Base-by-base conservation (phyloP, 2,888 invertebrate genomes). In the Elysia crispata region DNA sequence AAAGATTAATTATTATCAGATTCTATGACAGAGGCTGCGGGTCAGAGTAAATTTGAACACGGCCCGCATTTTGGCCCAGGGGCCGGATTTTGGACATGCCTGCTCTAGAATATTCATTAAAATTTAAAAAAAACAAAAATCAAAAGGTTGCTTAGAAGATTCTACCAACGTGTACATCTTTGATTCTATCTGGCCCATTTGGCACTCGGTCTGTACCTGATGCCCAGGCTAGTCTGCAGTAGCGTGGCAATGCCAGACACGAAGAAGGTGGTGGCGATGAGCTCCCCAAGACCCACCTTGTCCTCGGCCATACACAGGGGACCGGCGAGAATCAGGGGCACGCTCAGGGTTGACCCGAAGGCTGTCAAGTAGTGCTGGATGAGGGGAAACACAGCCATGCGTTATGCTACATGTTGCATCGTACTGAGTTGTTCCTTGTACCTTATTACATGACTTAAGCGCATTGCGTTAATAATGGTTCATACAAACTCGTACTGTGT, bases 321-420 rank as follows among this genome's bases (percentile, higher is more conserved):
- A 0, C 95, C 95, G 23, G 83, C 82, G 81, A 96, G 91, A 82
- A 96, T 95, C 89, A 96, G 95, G 0, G 96, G 96, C 84, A 96
- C 95, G 0, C 96, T 95, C 8, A 96, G 95, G 54, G 96, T 96
- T 0, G 88, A 87, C 0, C 96, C 96, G 82, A 96, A 96, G 95
- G 96, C 96, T 0, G 96, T 96, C 76, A 90, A 80, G 79, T 88
- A 90, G 33, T 90, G 89, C 90, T 91, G 86, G 13, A 86, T 18
- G n/a, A 25, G 28, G 49, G 3, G 28, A 54, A 54, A 20, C 13
- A 13, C 54, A 15, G 20, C 20, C 13, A 15, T 54, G 20, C 20
- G 54, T 54, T 54, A 15, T 54, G 20, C 54, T 54, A 54, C 54
- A 13, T 20, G 13, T 54, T 54, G 20, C 54, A 54, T 15, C 54